Base-by-base conservation (phyloP, 2,113 vertebrate species). In the Cervus canadensis region DNA sequence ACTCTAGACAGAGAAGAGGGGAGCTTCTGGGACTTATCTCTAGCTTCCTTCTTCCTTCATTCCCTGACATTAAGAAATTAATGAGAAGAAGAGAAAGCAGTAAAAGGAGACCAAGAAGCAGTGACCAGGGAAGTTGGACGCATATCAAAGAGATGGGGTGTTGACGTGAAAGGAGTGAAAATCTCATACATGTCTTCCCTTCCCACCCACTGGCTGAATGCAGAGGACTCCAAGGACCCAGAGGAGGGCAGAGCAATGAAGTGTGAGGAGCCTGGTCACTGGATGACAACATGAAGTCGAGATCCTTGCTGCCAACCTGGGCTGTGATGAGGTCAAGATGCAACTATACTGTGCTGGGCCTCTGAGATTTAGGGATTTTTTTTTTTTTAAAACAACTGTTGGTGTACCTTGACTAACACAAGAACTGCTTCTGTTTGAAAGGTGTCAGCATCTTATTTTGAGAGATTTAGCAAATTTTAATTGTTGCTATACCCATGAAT, bases 401-500 rank as follows among this genome's bases (percentile, higher is more conserved):
- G 33, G 28, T 14, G 9, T 95, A 48, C 78, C 56, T 36, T 67
- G 30, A 89, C 76, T 94, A 83, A 93, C 13, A 54, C 43, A 95
- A 93, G 23, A 96, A 60, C 30, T 78, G 9, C 17, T 86, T 21
- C 14, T 76, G 64, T 82, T 88, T 92, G 52, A 92, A 96, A 88
- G 52, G 36, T 2, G 9, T 4, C 48, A 83, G 40, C 28, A 83
- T 87, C 50, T 97, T 52, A 95, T 50, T 97, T 92, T 95, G 82
- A 94, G 86, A 86, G 30, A 33, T 92, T 87, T 85, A 95, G n/a
- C 5, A 86, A 64, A 84, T 87, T 96, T 84, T 50, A 85, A 60
- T 93, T 67, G 30, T 95, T 67, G 33, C 48, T 79, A 87, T 54
- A n/a, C 28, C 60, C 11, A 59, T 74, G 28, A 36, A 81, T 82